These are phyloP conservation scores for Mycetomoellerius zeteki DNA, from an alignment of 1,140 invertebrate species.

Conservation along the genomic window DNA sequence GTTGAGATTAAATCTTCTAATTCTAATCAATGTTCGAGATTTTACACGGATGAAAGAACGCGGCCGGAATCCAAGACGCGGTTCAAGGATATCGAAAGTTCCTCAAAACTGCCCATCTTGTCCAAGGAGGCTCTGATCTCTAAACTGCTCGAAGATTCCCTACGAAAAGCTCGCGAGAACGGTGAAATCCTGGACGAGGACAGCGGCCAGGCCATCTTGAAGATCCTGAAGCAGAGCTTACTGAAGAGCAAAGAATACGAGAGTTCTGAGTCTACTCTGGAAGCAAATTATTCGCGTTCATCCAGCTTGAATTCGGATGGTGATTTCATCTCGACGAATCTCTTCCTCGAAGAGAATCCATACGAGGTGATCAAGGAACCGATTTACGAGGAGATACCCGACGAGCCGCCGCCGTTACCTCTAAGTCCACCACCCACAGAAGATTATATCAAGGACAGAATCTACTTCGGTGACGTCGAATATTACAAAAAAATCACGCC, in stretches of 20 bases:
- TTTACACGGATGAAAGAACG: slow-evolving; percentile 13
- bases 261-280: slow-evolving; percentile 79
- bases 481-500: slow-evolving; percentile 86
- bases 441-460: slow-evolving; percentile 82
- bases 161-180: slow-evolving; percentile 83
- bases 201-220: slow-evolving; percentile 84
- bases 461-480: slow-evolving; percentile 87
- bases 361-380: slow-evolving; percentile 94
- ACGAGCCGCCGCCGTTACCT: slow-evolving; percentile 92
- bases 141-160: slow-evolving; percentile 84
- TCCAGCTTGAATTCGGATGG: slow-evolving; percentile 84
- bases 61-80: slow-evolving; percentile 53
- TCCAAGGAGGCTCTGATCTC: slow-evolving; percentile 84
- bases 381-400: slow-evolving; percentile 95
- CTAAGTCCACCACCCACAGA: slow-evolving; percentile 90
- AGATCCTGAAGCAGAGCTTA: slow-evolving; percentile 84
- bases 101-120: slow-evolving; percentile 57
- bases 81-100: slow-evolving; percentile 59
- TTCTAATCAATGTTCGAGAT: slow-evolving; percentile 21
- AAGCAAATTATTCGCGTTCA: slow-evolving; percentile 82
- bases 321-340: slow-evolving; percentile 81
- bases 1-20: slow-evolving; percentile 20
- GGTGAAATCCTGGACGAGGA: slow-evolving; percentile 83
- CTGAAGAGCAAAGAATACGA: slow-evolving; percentile 82
- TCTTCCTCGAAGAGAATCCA: slow-evolving; percentile 89